A percentile compares a stretch with the other conserved stretches of the same genome.
phyloP scores from a whole-genome alignment of 2,888 invertebrate species.

The Malacosoma neustria region DNA sequence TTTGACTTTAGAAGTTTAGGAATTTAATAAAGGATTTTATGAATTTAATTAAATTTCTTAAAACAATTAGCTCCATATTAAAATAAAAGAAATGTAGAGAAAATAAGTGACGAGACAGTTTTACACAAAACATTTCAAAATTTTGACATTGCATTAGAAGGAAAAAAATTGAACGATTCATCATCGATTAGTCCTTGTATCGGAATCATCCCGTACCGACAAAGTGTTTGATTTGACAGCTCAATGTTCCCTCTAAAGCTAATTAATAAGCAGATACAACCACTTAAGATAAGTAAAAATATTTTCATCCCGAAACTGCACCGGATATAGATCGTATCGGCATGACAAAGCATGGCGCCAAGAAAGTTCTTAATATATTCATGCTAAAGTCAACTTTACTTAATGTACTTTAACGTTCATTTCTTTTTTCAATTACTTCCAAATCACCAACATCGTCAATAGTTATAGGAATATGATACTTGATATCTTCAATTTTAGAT shows the following conservation, averaged over 20 bases:
- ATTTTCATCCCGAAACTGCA: conserved; percentile 73
- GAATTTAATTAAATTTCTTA: too few relatives aligned
- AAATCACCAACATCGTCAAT: conserved; percentile 17
- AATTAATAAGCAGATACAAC: conserved; percentile 75
- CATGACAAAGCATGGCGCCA: conserved; percentile 73
- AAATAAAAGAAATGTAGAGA: too few relatives aligned
- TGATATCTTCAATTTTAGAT: conserved; percentile 18
- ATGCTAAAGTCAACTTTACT: conserved; percentile 20
- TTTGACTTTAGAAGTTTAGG: too few relatives aligned
- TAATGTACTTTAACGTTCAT: neutral
- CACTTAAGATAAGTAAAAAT: conserved; percentile 75
- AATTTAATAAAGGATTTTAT: too few relatives aligned
- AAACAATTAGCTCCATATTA: too few relatives aligned
- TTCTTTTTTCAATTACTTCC: conserved; percentile 12
- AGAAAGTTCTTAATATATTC: conserved; percentile 21
- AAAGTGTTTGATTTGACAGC: conserved; percentile 71
- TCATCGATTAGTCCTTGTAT: conserved; percentile 47
- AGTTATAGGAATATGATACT: conserved; percentile 19
- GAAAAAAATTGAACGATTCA: conserved; percentile 52
- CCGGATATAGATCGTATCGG: conserved; percentile 72
- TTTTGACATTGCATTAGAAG: conserved; percentile 28
- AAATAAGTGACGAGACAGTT: too few relatives aligned
- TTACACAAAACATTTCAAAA: conserved; percentile 10
- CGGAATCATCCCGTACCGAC: conserved; percentile 41
- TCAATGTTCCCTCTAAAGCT: conserved; percentile 57